Evolutionary conservation across 2,113 vertebrate species (phyloP), one percentile per base, ranked within the genome.

Genomic region (Nesoenas mayeri): DNA sequence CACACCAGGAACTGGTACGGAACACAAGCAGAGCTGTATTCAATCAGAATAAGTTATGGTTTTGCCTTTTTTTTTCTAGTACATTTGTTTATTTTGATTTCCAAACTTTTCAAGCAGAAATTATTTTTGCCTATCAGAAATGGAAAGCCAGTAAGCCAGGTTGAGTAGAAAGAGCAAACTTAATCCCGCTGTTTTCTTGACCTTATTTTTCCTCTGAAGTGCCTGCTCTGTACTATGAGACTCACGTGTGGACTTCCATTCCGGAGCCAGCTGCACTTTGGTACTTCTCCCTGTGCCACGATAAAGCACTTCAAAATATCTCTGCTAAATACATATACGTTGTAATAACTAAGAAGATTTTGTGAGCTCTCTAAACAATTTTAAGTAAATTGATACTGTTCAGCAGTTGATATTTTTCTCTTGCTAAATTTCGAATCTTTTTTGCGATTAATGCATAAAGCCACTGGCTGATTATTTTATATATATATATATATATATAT

Each of bases 171-270:
- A 94, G 77, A 64, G 78, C 82, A 67, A 96, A 89, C 54, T 77
- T 89, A 73, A 82, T 79, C 83, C 57, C 34, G 15, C 74, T 96
- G 77, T 92, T 96, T 75, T 92, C 73, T 60, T 96, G 96, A 89
- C 85, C 89, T 91, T 88, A 15, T 81, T 97, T 94, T 94, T 91
- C 69, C 54, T 75, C 92, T 71, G 70, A 81, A 91, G 79, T 57
- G 90, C 44, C 79, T 67, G 79, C 51, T 92, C 83, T 93, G 91
- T 69, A 15, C 89, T 32, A 11, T 56, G 74, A 82, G 44, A 70
- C 86, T 83, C 75, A 70, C 5, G 6, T 90, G 71, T 93, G 71
- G 62, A 38, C 62, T 96, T 79, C 42, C 50, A 47, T 34, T 77
- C 13, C 6, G 8, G 85, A 94, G 58, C 77, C 94, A 89, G 71